phyloP scores from a whole-genome alignment of 1,140 invertebrate genomes.

The Brevipalpus yothersi region DNA sequence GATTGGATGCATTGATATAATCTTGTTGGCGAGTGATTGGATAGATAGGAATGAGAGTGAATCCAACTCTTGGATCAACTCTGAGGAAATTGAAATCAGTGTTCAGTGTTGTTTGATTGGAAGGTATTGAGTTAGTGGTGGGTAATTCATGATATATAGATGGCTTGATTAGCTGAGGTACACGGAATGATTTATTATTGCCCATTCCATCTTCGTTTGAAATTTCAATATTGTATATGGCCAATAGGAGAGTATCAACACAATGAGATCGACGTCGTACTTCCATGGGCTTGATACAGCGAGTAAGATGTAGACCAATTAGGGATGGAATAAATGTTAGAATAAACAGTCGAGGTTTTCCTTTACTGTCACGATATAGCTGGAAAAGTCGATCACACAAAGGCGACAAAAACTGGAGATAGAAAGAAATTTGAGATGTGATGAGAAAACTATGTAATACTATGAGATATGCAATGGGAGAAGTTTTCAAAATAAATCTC shows the following conservation, averaged over 20 bases:
- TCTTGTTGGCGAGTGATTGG: slow-evolving; percentile 62
- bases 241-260: neutral
- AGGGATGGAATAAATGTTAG: neutral
- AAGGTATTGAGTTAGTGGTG: neutral
- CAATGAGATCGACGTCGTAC: neutral
- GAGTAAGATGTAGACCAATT: neutral
- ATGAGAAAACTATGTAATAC: neutral
- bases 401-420: neutral
- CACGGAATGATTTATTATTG: neutral
- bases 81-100: neutral
- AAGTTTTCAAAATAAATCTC: too few relatives aligned
- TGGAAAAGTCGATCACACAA: neutral
- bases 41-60: slow-evolving; percentile 19
- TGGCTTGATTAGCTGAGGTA: neutral
- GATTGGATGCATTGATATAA: slow-evolving; percentile 50
- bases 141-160: neutral
- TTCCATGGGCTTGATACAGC: neutral
- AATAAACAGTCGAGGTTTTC: neutral
- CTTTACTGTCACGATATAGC: neutral
- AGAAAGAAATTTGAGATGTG: neutral
- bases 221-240: neutral
- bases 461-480: too few relatives aligned
- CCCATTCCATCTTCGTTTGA: neutral
- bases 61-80: too few relatives aligned
- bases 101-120: neutral